These are phyloP conservation scores for Scartelaos histophorus DNA, from an alignment of 2,113 vertebrate genomes.

Conservation along the genomic window DNA sequence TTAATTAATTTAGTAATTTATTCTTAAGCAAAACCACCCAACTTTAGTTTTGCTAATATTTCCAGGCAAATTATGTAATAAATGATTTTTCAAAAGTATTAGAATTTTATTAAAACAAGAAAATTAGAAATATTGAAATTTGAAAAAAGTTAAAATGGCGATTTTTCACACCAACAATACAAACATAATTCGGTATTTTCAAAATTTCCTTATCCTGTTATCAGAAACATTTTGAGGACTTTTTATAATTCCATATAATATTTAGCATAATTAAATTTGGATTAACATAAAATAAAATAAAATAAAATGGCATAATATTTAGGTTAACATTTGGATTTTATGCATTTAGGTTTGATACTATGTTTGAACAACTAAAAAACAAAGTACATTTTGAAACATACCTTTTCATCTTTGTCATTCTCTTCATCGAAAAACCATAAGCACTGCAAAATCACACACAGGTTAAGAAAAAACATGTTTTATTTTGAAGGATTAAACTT, in stretches of 20 bases:
- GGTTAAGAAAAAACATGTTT: background rate
- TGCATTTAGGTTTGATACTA: too few species aligned
- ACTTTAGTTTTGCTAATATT: background rate
- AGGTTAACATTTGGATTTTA: background rate
- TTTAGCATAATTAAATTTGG: background rate
- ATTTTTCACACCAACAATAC: too few species aligned
- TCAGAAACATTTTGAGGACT: background rate
- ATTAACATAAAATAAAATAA: background rate
- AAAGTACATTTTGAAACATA: constrained; percentile 51
- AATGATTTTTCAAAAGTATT: background rate
- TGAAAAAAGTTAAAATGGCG: too few species aligned
- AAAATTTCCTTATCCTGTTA: too few species aligned
- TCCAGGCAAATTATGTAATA: background rate
- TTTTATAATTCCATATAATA: too few species aligned
- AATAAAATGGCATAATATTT: background rate
- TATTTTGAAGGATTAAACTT: background rate
- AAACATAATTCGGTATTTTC: too few species aligned
- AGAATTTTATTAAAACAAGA: background rate
- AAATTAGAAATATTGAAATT: too few species aligned
- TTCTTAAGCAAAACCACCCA: background rate
- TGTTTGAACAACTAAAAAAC: too few species aligned
- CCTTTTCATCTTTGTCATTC: constrained; percentile 92
- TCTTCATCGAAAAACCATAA: constrained; percentile 94
- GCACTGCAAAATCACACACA: constrained; percentile 63
- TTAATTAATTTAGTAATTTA: background rate